phyloP scores from a whole-genome alignment of 2,113 vertebrate species.

The Brachirus orientalis region DNA sequence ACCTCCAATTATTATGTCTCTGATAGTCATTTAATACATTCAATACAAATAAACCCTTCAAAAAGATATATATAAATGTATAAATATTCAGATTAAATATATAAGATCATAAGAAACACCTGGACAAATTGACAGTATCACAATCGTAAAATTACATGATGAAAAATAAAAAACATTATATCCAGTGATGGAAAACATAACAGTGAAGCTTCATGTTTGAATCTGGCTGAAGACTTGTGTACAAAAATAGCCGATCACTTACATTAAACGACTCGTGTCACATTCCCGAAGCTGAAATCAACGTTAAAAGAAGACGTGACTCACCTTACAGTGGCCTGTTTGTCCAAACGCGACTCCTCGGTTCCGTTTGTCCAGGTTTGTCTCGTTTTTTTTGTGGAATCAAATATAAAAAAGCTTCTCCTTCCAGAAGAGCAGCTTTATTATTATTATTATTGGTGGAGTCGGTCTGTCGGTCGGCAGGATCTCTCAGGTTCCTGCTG shows the following conservation, averaged over 20 bases:
- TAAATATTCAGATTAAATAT: too few relatives aligned
- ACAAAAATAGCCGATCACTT: slow-evolving; percentile 8
- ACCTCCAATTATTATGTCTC: background rate
- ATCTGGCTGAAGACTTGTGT: background rate
- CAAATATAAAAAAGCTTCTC: too few relatives aligned
- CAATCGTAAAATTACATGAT: too few relatives aligned
- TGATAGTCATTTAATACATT: too few relatives aligned
- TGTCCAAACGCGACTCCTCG: too few relatives aligned
- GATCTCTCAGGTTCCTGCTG: slow-evolving; percentile 75
- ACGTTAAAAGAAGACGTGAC: background rate
- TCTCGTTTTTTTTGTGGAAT: too few relatives aligned
- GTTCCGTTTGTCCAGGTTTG: slow-evolving; percentile 72
- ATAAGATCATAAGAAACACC: too few relatives aligned
- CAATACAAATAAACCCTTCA: background rate
- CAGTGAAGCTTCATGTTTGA: background rate
- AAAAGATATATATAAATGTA: too few relatives aligned
- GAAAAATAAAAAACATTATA: background rate
- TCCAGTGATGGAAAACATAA: background rate
- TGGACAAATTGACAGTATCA: too few relatives aligned
- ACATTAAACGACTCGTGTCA: background rate
- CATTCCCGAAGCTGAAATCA: too few relatives aligned
- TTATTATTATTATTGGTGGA: slow-evolving; percentile 6
- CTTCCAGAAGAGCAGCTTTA: slow-evolving; percentile 65
- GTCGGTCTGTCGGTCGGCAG: slow-evolving; percentile 31
- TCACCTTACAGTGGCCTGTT: slow-evolving; percentile 72